A percentile compares a stretch with the other conserved stretches of the same genome.
phyloP scores from a whole-genome alignment of 2,113 vertebrate species.

The Neodon shergylaensis region DNA sequence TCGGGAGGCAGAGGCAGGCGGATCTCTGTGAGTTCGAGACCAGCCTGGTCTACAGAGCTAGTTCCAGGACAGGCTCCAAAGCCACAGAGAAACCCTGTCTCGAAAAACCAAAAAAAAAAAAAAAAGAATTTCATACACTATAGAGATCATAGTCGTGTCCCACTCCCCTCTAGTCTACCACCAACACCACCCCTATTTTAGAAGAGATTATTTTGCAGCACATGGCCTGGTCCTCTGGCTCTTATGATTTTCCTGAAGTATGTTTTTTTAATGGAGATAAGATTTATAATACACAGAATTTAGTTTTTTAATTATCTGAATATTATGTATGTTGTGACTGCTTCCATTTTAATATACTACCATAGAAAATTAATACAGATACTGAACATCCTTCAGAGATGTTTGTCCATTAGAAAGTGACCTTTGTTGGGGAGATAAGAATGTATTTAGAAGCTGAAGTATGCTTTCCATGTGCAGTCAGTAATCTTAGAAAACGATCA shows the following conservation, averaged over 20 bases:
- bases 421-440: conserved; percentile 35
- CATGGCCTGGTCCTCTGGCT: neutral
- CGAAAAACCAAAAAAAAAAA: too few relatives aligned
- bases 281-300: neutral
- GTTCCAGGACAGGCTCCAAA: too few relatives aligned
- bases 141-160: neutral
- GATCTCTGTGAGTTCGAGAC: too few relatives aligned
- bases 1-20: too few relatives aligned
- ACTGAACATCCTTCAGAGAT: neutral
- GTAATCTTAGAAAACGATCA: conserved; percentile 57
- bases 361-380: neutral
- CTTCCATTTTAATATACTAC: neutral
- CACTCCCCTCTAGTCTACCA: neutral
- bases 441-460: conserved; percentile 5
- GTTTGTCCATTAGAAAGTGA: conserved; percentile 9
- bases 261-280: neutral
- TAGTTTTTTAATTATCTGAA: conserved; percentile 4
- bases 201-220: neutral
- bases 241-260: neutral
- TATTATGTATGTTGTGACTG: neutral
- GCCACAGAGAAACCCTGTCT: too few relatives aligned
- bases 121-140: neutral
- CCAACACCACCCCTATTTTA: too few relatives aligned
- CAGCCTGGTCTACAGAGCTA: too few relatives aligned
- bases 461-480: conserved; percentile 15